Conservation (phyloP, 2,888 invertebrate species). For the Brachynemurus nebulosus region DNA sequence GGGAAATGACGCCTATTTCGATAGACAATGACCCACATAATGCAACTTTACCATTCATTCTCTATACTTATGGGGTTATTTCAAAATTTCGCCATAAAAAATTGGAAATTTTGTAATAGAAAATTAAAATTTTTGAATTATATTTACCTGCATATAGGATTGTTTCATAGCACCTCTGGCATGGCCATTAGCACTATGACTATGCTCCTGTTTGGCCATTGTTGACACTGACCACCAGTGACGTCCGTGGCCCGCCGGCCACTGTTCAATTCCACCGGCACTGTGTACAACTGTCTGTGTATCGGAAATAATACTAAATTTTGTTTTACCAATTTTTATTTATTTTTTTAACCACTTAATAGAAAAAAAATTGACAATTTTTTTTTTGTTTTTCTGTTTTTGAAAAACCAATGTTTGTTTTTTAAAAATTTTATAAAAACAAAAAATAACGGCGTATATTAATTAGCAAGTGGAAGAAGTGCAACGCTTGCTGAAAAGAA, state of each 20-base stretch:
- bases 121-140: neutral
- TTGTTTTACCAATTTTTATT: neutral
- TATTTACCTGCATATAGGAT: slow-evolving; percentile 33
- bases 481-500: neutral
- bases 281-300: slow-evolving; percentile 5
- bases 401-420: neutral
- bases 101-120: too few species aligned
- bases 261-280: slow-evolving; percentile 5
- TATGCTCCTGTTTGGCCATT: neutral
- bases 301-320: neutral
- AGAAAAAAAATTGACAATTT: neutral
- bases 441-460: neutral
- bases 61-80: too few species aligned
- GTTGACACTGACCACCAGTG: slow-evolving; percentile 9
- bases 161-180: slow-evolving; percentile 28
- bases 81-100: too few species aligned
- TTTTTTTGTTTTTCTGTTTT: too few species aligned
- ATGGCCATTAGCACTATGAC: slow-evolving; percentile 7
- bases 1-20: neutral
- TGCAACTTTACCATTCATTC: too few species aligned
- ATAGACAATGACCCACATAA: slow-evolving; percentile 4
- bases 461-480: neutral
- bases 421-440: neutral
- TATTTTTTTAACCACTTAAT: neutral
- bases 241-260: slow-evolving; percentile 6